Percentiles rank a stretch among this genome's conserved stretches.
phyloP scores from a whole-genome alignment of 2,797 vertebrate genomes.

The Halcyon chelicuti region DNA sequence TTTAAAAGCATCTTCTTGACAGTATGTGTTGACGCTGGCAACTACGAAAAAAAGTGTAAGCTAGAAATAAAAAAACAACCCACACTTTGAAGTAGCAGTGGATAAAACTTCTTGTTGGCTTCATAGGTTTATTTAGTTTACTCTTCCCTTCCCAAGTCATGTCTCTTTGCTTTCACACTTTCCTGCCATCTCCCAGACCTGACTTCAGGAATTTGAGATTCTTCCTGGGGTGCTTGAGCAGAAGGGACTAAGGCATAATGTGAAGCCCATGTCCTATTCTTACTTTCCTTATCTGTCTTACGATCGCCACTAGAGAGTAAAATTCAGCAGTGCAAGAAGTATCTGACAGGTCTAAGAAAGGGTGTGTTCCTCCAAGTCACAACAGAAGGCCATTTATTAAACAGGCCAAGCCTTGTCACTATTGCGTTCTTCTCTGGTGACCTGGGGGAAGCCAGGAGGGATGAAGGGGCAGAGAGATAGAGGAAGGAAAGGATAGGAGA shows the following conservation, averaged over 20 bases:
- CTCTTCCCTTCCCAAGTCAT: background rate
- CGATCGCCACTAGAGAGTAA: background rate
- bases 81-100: background rate
- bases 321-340: background rate
- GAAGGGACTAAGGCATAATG: background rate
- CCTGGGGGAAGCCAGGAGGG: background rate
- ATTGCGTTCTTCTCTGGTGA: background rate
- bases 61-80: background rate
- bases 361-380: background rate
- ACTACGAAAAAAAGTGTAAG: background rate
- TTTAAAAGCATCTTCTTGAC: background rate
- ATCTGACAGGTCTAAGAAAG: background rate
- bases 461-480: background rate
- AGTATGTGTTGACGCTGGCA: background rate
- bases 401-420: background rate
- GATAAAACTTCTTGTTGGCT: background rate
- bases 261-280: background rate
- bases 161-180: background rate
- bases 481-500: background rate
- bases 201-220: background rate
- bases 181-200: background rate
- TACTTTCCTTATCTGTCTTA: background rate
- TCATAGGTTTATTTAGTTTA: background rate
- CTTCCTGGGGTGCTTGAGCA: accelerated
- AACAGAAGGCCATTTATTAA: background rate